Evolutionary conservation across 2,797 vertebrate species (phyloP).

Genomic region (Rhodeus uyekii): DNA sequence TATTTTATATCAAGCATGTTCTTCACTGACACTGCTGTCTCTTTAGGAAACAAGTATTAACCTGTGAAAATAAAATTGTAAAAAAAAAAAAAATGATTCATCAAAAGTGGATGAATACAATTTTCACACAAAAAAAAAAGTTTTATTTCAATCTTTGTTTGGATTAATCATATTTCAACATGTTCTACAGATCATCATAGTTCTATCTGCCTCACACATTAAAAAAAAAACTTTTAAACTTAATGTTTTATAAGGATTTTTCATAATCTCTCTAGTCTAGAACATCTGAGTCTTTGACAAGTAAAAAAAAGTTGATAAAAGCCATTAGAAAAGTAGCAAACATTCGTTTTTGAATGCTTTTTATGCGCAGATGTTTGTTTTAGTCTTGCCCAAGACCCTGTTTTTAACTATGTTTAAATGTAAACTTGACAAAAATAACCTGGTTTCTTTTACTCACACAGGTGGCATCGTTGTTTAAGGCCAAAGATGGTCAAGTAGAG

Average conservation of each 20-base stretch:
- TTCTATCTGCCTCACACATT: neutral
- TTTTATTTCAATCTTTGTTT: neutral
- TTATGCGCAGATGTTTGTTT: neutral
- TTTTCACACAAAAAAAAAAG: neutral
- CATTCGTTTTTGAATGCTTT: neutral
- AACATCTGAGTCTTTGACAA: neutral
- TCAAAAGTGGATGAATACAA: no score
- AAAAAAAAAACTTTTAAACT: neutral
- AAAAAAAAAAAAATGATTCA: no score
- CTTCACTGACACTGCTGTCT: neutral
- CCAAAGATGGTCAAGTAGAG: constrained; percentile 55
- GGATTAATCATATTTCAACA: neutral
- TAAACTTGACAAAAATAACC: neutral
- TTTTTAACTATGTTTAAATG: neutral
- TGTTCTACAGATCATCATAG: neutral
- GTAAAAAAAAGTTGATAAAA: neutral
- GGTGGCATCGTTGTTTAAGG: constrained; percentile 75
- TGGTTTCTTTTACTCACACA: constrained; percentile 55
- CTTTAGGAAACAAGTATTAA: neutral
- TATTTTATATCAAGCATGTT: neutral
- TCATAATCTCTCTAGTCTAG: neutral
- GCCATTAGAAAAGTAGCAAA: neutral
- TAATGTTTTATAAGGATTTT: neutral
- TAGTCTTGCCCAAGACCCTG: neutral
- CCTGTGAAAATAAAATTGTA: neutral